These are phyloP conservation scores for Centroberyx gerrardi DNA, from an alignment of 2,797 vertebrate genomes.

Conservation along the genomic window DNA sequence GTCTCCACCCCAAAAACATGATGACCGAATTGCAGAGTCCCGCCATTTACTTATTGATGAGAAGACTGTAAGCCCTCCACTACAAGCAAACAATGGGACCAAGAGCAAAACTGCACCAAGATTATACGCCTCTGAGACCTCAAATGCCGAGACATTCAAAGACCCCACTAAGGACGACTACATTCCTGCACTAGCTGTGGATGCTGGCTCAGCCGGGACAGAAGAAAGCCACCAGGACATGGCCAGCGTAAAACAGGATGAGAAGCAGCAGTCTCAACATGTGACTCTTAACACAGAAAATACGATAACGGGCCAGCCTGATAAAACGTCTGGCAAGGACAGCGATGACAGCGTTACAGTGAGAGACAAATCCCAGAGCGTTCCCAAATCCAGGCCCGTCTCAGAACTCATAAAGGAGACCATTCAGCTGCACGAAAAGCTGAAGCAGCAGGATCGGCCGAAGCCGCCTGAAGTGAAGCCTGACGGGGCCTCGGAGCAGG, in stretches of 20 bases:
- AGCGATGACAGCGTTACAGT: constrained; percentile 41
- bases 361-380: constrained; percentile 60
- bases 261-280: constrained; percentile 26
- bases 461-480: constrained; percentile 76
- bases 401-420: constrained; percentile 87
- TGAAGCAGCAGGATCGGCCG: constrained; percentile 79
- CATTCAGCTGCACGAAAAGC: constrained; percentile 85
- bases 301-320: constrained; percentile 30
- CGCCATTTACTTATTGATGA: constrained; percentile 26
- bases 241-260: constrained; percentile 42
- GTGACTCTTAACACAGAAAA: constrained; percentile 39
- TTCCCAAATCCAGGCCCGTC: constrained; percentile 77
- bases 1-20: constrained; percentile 35
- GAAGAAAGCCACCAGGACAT: constrained; percentile 46
- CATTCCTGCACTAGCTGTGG: constrained; percentile 20
- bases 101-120: constrained; percentile 21
- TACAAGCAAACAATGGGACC: constrained; percentile 29
- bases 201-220: constrained; percentile 21
- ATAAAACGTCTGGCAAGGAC: constrained; percentile 40
- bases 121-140: constrained; percentile 28
- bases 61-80: constrained; percentile 22
- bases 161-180: constrained; percentile 28
- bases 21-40: constrained; percentile 32
- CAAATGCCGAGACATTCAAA: constrained; percentile 39
- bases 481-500: constrained; percentile 74